Evolutionary conservation across 1,140 invertebrate genomes (phyloP).

Genomic region (Habropoda laboriosa): DNA sequence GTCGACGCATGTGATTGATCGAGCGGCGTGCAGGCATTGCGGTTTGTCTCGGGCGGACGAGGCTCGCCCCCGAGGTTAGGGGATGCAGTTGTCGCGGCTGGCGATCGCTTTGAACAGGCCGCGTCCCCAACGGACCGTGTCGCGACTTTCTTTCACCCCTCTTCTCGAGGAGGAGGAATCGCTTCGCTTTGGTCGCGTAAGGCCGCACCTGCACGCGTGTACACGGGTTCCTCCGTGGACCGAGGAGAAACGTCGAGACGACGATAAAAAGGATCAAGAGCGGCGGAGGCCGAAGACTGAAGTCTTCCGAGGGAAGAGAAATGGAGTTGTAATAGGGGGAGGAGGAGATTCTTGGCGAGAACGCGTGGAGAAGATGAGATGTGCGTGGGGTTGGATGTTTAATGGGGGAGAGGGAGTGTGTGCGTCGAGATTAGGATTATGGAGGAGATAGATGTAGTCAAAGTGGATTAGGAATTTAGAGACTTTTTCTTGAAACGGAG

Average conservation of each 20-base stretch:
- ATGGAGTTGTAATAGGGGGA: neutral
- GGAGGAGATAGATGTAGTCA: too few species aligned
- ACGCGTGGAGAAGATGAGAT: neutral
- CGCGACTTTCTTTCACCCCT: constrained; percentile 15
- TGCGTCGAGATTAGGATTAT: too few species aligned
- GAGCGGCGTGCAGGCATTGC: constrained; percentile 48
- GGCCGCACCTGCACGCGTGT: constrained; percentile 48
- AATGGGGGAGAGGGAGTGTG: neutral
- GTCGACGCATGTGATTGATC: constrained; percentile 57
- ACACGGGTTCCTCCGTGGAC: neutral
- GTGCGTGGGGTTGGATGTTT: too few species aligned
- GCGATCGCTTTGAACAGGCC: constrained; percentile 49
- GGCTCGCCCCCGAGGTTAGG: constrained; percentile 38
- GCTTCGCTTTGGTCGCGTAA: constrained; percentile 39
- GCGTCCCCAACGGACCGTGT: neutral
- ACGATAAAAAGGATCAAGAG: constrained; percentile 15
- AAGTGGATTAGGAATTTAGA: too few species aligned
- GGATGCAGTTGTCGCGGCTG: constrained; percentile 34
- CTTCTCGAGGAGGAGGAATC: constrained; percentile 15
- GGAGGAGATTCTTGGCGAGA: neutral
- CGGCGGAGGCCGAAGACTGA: neutral
- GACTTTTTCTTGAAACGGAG: too few species aligned
- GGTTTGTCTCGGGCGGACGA: constrained; percentile 53
- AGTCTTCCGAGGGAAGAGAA: neutral
- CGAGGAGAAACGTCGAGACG: neutral